These are phyloP conservation scores for Callipepla squamata DNA, from an alignment of 2,113 vertebrate species.

Conservation along the genomic window DNA sequence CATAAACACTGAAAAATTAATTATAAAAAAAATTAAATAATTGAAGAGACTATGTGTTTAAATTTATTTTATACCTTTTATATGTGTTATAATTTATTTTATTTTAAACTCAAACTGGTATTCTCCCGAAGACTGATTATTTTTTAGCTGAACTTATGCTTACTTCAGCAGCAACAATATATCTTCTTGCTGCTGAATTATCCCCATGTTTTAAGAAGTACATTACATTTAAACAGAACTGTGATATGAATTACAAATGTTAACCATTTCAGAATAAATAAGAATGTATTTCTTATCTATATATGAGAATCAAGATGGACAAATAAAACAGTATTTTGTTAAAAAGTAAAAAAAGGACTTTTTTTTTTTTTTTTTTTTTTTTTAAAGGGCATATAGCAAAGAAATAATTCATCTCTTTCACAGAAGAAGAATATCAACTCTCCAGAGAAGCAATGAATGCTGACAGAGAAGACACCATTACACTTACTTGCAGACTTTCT, in stretches of 20 bases:
- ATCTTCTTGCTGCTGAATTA: slow-evolving; percentile 54
- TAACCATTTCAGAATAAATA: slow-evolving; percentile 56
- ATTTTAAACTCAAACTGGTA: slow-evolving; percentile 16
- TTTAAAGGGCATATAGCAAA: slow-evolving; percentile 3
- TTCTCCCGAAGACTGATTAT: slow-evolving; percentile 28
- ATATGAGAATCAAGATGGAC: slow-evolving; percentile 20
- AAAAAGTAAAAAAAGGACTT: neutral
- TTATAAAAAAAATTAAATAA: slow-evolving; percentile 1
- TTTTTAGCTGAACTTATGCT: slow-evolving; percentile 50
- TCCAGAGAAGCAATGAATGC: slow-evolving; percentile 11
- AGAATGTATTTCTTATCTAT: slow-evolving; percentile 32
- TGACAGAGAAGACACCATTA: neutral
- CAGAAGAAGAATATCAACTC: slow-evolving; percentile 12
- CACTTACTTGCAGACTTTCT: slow-evolving; percentile 20
- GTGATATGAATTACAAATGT: slow-evolving; percentile 54
- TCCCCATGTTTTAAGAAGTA: slow-evolving; percentile 54
- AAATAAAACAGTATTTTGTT: slow-evolving; percentile 13
- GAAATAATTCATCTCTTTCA: slow-evolving; percentile 7
- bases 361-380: neutral
- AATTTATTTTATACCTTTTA: neutral
- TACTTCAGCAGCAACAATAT: slow-evolving; percentile 48
- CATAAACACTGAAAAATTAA: slow-evolving; percentile 51
- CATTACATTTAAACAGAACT: slow-evolving; percentile 64
- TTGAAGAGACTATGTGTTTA: neutral
- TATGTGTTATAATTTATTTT: slow-evolving; percentile 47